Evolutionary conservation across 2,888 invertebrate genomes (phyloP).

Genomic region (Erebia epiphron): DNA sequence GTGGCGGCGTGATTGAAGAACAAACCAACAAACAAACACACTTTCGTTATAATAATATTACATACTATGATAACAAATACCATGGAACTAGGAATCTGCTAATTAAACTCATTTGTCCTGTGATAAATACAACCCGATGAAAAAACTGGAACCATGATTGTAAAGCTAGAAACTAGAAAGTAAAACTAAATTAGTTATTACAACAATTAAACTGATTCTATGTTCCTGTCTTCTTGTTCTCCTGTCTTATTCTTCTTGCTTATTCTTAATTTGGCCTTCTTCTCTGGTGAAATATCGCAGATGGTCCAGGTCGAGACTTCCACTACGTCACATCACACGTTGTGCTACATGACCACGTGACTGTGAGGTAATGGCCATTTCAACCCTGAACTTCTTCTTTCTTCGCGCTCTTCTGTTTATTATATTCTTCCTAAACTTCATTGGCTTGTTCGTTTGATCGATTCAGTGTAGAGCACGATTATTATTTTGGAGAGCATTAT

Average conservation of each 20-base stretch:
- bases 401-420: conserved; percentile 42
- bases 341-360: conserved; percentile 78
- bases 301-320: conserved; percentile 74
- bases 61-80: too few relatives aligned
- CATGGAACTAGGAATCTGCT: too few relatives aligned
- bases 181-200: background rate
- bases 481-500: background rate
- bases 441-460: background rate
- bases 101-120: too few relatives aligned
- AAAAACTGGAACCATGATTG: too few relatives aligned
- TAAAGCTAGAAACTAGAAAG: background rate
- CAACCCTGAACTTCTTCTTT: conserved; percentile 66
- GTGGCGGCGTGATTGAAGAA: too few relatives aligned
- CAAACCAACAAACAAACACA: too few relatives aligned
- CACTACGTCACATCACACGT: conserved; percentile 83
- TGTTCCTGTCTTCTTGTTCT: too few relatives aligned
- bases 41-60: too few relatives aligned
- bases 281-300: conserved; percentile 17
- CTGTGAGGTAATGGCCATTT: conserved; percentile 82
- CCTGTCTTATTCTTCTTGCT: background rate
- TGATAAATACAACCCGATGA: too few relatives aligned
- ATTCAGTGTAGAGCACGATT: background rate
- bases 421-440: conserved; percentile 28
- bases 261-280: conserved; percentile 1
- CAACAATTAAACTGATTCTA: background rate